Evolutionary conservation across 2,888 invertebrate genomes (phyloP), one percentile per base, ranked within the genome.

Genomic region (Eilema depressum): DNA sequence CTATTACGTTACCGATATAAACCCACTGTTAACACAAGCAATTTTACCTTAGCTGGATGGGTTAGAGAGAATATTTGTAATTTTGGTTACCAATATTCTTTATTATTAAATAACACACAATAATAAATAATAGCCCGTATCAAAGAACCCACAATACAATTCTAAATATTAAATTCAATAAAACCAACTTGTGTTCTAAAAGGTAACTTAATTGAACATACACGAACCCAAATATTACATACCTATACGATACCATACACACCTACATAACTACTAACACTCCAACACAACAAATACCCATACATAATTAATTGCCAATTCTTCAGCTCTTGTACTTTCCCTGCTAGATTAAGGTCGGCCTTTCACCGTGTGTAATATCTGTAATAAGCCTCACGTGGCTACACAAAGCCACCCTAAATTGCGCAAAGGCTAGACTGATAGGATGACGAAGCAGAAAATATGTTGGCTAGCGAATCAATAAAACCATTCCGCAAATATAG

Each of bases 371-470:
- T 47, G 47, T 67, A 69, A 64, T 61, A 30, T 61, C 10, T 14
- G 66, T 56, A 62, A 62, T 70, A 61, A 70, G 66, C 61, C 47
- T 14, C 60, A 26, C 41, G 30, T 17, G 61, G 60, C 61, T 14
- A 23, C 61, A 67, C 47, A 53, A 60, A 60, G 60, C 67, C 60
- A 17, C 60, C 61, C 41, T 41, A 23, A 62, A 53, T 53, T 28
- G 37, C 33, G 30, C 8, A 67, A 28, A 60, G 17, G 28, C 41
- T 61, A 53, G 30, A 60, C 59, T 67, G 61, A 67, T 67, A 53
- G 30, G 53, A 70, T 70, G 70, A 67, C 66, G 25, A 5, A 28
- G 66, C 70, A 63, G 33, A 70, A 70, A 70, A 70, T 67, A 67
- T 33, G 62, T 70, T 63, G 67, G 62, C 47, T 67, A 47, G 14